Evolutionary conservation across 2,888 invertebrate species (phyloP).

Genomic region (Zhengitettix transpicula): DNA sequence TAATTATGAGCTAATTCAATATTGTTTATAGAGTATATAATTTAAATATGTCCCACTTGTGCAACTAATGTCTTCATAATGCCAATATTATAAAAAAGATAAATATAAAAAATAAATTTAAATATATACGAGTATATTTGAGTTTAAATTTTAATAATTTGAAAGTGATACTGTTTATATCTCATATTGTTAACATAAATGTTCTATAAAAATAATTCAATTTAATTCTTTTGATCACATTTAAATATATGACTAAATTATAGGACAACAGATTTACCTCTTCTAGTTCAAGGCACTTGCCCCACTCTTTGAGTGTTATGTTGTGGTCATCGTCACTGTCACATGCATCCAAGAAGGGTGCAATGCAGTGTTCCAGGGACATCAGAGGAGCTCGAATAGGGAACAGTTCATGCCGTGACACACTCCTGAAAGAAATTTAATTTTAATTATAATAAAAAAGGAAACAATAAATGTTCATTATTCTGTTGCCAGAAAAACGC

Average conservation of each 20-base stretch:
- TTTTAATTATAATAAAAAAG: too few species aligned
- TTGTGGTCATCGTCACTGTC: constrained; percentile 78
- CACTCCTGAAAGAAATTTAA: constrained; percentile 32
- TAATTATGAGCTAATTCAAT: too few species aligned
- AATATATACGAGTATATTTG: too few species aligned
- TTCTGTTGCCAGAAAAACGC: too few species aligned
- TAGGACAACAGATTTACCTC: constrained; percentile 35
- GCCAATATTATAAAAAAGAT: too few species aligned
- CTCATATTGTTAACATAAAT: background rate
- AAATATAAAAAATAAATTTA: too few species aligned
- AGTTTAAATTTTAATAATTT: too few species aligned
- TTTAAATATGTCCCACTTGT: too few species aligned
- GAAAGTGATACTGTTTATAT: too few species aligned
- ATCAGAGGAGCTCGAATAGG: constrained; percentile 89
- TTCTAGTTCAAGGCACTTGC: constrained; percentile 66
- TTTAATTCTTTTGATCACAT: background rate
- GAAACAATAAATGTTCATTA: too few species aligned
- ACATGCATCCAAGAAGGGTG: constrained; percentile 85
- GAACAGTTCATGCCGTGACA: constrained; percentile 89
- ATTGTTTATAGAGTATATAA: too few species aligned
- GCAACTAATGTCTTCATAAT: too few species aligned
- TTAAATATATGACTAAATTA: background rate
- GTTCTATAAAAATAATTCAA: background rate
- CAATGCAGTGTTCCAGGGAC: constrained; percentile 94
- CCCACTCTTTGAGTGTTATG: constrained; percentile 88